phyloP scores from a whole-genome alignment of 2,797 vertebrate species.

The Echiichthys vipera region DNA sequence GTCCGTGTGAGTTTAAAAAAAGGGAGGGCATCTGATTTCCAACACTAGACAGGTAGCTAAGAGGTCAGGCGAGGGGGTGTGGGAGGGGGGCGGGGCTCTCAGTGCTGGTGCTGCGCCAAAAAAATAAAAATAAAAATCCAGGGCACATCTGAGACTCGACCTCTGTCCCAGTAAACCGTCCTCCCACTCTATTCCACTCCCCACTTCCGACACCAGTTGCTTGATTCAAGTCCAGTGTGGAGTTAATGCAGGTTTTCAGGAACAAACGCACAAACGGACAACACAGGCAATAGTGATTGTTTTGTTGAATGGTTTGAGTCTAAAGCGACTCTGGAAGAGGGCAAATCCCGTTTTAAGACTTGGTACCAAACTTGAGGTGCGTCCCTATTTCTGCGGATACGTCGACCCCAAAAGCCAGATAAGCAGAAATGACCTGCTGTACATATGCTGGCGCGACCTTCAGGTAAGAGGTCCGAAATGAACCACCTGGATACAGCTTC shows the following conservation, averaged over 20 bases:
- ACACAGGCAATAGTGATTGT: constrained; percentile 86
- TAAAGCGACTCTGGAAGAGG: constrained; percentile 77
- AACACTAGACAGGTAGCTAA: constrained; percentile 71
- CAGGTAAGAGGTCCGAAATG: constrained; percentile 43
- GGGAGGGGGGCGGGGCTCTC: constrained; percentile 60
- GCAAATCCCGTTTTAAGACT: constrained; percentile 79
- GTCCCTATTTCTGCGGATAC: constrained; percentile 67
- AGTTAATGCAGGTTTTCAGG: constrained; percentile 76
- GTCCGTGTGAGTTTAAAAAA: constrained; percentile 49
- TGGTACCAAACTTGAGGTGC: constrained; percentile 79
- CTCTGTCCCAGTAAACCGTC: constrained; percentile 32
- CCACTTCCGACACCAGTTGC: constrained; percentile 56
- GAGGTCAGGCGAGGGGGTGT: constrained; percentile 52
- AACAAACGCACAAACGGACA: constrained; percentile 59
- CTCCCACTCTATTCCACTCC: constrained; percentile 25
- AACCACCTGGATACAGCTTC: constrained; percentile 68
- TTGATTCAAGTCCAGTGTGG: constrained; percentile 81
- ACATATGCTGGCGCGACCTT: constrained; percentile 39
- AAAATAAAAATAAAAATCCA: constrained; percentile 35
- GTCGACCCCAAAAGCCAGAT: constrained; percentile 55
- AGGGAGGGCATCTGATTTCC: constrained; percentile 61
- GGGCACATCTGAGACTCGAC: constrained; percentile 63
- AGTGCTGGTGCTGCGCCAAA: constrained; percentile 74
- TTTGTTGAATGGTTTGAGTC: constrained; percentile 75
- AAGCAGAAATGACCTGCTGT: constrained; percentile 58